Evolutionary conservation across 1,140 invertebrate species (phyloP).

Genomic region (Manduca sexta): DNA sequence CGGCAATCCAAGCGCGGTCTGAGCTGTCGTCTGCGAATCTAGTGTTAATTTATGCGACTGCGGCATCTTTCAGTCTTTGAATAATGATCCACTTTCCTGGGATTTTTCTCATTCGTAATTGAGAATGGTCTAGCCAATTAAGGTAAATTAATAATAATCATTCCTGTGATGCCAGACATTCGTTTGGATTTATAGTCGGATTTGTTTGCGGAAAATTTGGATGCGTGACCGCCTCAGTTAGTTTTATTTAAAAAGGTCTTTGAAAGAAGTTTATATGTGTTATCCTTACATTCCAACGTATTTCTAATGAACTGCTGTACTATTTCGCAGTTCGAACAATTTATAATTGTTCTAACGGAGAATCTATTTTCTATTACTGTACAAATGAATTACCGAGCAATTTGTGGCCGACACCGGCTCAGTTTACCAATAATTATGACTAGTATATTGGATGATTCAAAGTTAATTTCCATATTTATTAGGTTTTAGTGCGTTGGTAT

Average conservation of each 20-base stretch:
- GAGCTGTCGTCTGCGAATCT: slow-evolving; percentile 46
- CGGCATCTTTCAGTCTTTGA: slow-evolving; percentile 14
- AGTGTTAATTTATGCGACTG: slow-evolving; percentile 39
- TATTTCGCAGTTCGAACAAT: no score
- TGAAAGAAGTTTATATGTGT: no score
- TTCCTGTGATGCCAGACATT: neutral
- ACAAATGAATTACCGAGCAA: no score
- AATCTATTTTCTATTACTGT: no score
- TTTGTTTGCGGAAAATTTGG: neutral
- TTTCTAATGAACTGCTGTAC: no score
- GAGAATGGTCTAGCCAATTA: neutral
- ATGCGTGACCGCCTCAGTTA: neutral
- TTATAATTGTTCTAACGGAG: no score
- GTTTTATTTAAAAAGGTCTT: neutral
- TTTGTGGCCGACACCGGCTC: no score
- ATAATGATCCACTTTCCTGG: slow-evolving; percentile 10
- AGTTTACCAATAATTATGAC: no score
- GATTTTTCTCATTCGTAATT: neutral
- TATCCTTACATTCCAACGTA: no score
- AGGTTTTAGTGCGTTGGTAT: no score
- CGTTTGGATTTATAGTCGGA: neutral
- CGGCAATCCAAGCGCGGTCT: slow-evolving; percentile 13
- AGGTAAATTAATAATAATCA: slow-evolving; percentile 6
- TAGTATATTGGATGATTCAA: no score
- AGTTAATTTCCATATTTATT: no score